A percentile compares a stretch with the other conserved stretches of the same genome.
phyloP scores from a whole-genome alignment of 2,113 vertebrate genomes.

The Ammospiza caudacuta region DNA sequence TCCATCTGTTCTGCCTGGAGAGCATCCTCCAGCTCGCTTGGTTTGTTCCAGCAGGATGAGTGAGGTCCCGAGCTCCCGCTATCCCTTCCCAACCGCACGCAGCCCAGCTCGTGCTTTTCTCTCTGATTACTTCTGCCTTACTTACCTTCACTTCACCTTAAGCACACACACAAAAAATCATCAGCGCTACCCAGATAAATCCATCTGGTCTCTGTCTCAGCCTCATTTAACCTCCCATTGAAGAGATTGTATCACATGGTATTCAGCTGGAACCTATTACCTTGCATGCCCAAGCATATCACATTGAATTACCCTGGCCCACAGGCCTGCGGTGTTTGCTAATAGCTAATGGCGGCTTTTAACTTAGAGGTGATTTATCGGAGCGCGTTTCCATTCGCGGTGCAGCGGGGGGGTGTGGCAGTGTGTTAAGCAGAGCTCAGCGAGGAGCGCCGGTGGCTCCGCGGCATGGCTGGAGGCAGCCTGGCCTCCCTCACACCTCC shows the following conservation, averaged over 20 bases:
- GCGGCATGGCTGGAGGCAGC: background rate
- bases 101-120: background rate
- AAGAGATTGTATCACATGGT: constrained; percentile 52
- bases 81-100: background rate
- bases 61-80: background rate
- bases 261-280: constrained; percentile 65
- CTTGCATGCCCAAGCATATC: constrained; percentile 67
- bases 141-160: constrained; percentile 46
- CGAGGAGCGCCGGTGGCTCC: background rate
- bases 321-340: constrained; percentile 17
- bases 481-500: background rate
- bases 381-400: background rate
- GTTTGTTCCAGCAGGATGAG: background rate
- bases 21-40: background rate
- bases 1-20: background rate
- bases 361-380: constrained; percentile 53
- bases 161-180: background rate
- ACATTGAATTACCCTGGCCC: constrained; percentile 62
- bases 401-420: background rate
- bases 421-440: background rate
- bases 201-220: constrained; percentile 72
- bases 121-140: background rate
- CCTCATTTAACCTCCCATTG: constrained; percentile 53
- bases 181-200: constrained; percentile 28
- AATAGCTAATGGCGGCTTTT: constrained; percentile 44